Evolutionary conservation across 1,140 invertebrate genomes (phyloP).

Genomic region (Panagrolaimus sp.): DNA sequence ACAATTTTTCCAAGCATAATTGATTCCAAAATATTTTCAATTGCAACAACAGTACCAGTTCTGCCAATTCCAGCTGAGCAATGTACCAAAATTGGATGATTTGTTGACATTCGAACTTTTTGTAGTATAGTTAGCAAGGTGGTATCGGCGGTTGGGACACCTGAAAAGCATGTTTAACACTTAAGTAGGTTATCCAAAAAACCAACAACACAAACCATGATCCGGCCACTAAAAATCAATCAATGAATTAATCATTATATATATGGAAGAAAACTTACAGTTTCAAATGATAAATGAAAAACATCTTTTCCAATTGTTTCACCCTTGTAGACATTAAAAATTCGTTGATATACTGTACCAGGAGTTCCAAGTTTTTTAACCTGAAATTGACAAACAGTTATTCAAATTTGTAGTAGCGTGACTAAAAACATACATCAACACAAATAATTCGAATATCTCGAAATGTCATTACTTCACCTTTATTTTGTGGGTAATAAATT

Average conservation of each 20-base stretch:
- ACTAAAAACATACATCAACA: too few species aligned
- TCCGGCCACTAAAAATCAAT: too few species aligned
- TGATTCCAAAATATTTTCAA: neutral
- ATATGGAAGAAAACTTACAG: too few species aligned
- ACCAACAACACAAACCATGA: too few species aligned
- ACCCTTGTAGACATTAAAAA: neutral
- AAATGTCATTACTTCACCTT: neutral
- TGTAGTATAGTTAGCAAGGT: neutral
- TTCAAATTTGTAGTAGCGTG: neutral
- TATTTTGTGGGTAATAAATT: neutral
- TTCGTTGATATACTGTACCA: neutral
- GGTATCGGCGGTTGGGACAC: neutral
- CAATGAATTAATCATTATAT: too few species aligned
- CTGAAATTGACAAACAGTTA: neutral
- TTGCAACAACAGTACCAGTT: conserved; percentile 1
- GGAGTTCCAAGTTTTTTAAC: neutral
- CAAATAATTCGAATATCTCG: neutral
- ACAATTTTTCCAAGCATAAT: conserved; percentile 6
- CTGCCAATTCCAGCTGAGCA: neutral
- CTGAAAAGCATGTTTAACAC: too few species aligned
- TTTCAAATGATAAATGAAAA: neutral
- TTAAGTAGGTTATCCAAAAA: too few species aligned
- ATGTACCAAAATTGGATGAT: neutral
- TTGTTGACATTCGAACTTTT: conserved; percentile 2
- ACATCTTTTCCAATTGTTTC: neutral